A percentile compares a stretch with the other conserved stretches of the same genome.
phyloP scores from a whole-genome alignment of 2,113 vertebrate species.

The Zosterops japonicus region DNA sequence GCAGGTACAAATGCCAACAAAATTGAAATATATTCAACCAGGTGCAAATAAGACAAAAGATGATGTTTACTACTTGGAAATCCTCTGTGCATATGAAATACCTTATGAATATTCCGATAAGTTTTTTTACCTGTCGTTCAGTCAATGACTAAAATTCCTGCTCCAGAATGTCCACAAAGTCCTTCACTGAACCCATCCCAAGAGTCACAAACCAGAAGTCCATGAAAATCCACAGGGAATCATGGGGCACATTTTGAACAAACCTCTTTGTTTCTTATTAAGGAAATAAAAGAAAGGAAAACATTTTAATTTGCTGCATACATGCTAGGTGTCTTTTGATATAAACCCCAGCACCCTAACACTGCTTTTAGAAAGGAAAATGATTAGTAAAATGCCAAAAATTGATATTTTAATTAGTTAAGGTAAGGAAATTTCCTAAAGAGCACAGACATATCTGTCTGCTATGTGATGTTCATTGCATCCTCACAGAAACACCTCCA shows the following conservation, averaged over 20 bases:
- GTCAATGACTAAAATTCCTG: not conserved
- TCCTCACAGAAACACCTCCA: not conserved
- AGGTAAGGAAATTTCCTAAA: not conserved
- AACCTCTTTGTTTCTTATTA: not conserved
- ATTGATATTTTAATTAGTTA: not conserved
- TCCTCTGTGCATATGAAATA: not conserved
- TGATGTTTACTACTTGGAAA: not conserved
- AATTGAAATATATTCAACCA: not conserved
- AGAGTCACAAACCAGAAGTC: not conserved
- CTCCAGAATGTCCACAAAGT: not conserved
- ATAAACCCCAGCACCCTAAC: not conserved
- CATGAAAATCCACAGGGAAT: not conserved
- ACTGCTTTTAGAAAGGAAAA: not conserved
- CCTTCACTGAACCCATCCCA: not conserved
- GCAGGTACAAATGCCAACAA: not conserved
- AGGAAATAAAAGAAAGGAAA: not conserved
- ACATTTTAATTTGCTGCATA: not conserved
- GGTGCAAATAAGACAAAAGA: not conserved
- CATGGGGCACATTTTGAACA: not conserved
- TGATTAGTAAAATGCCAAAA: too few relatives aligned
- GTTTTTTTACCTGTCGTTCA: not conserved
- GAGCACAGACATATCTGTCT: not conserved
- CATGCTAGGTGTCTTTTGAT: not conserved
- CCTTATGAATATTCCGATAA: not conserved
- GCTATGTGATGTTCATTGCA: accelerated